Evolutionary conservation across 2,888 invertebrate genomes (phyloP).

Genomic region (Volucella inflata): DNA sequence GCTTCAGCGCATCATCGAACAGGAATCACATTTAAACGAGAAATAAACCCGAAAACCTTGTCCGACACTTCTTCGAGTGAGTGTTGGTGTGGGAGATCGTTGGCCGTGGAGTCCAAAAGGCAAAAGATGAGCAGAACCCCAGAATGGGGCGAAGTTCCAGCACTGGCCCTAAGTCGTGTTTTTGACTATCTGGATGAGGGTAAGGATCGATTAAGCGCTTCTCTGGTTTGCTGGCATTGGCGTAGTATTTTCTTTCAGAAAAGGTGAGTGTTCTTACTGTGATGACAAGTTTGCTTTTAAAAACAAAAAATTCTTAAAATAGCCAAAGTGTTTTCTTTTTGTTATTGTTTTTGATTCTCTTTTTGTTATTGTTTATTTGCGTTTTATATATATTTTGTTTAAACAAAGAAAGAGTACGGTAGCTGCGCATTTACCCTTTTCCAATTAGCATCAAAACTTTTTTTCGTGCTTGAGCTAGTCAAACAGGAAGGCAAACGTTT

Average conservation of each 20-base stretch:
- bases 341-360: conserved; percentile 11
- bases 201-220: conserved; percentile 85
- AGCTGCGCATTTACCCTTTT: conserved; percentile 58
- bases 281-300: conserved; percentile 17
- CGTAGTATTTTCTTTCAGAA: conserved; percentile 84
- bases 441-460: conserved; percentile 20
- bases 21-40: background rate
- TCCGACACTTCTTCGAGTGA: conserved; percentile 40
- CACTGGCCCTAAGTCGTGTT: conserved; percentile 84
- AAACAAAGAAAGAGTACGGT: conserved; percentile 11
- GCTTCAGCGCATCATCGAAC: background rate
- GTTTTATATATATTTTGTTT: conserved; percentile 26
- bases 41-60: conserved; percentile 8
- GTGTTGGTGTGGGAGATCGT: conserved; percentile 23
- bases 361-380: conserved; percentile 24
- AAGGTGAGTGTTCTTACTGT: conserved; percentile 79
- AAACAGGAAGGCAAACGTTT: conserved; percentile 43
- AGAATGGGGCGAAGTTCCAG: conserved; percentile 82
- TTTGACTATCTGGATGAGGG: conserved; percentile 81
- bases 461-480: background rate
- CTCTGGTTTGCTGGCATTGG: conserved; percentile 86
- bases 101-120: conserved; percentile 49
- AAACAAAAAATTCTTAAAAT: conserved; percentile 45
- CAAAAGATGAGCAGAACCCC: conserved; percentile 76
- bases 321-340: conserved; percentile 13